A percentile compares a stretch with the other conserved stretches of the same genome.
These are phyloP conservation scores for Spodoptera frugiperda DNA, from an alignment of 1,140 invertebrate genomes.

Conservation along the genomic window DNA sequence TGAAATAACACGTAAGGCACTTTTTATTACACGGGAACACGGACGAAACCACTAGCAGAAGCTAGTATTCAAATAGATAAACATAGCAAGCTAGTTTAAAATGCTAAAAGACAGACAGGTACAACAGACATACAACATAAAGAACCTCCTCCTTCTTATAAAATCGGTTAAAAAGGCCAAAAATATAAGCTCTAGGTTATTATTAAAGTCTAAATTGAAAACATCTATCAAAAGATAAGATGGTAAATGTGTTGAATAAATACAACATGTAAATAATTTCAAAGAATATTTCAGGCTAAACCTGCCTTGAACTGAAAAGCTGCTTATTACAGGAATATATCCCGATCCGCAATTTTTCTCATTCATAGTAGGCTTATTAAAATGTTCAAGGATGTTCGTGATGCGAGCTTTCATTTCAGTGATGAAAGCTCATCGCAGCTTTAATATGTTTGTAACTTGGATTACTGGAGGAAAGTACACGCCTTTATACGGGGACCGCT, in stretches of 20 bases:
- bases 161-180: no score
- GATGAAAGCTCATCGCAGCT: neutral
- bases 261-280: neutral
- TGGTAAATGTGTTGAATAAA: neutral
- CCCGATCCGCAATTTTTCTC: neutral
- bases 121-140: no score
- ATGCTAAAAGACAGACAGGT: no score
- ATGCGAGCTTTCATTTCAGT: slow-evolving; percentile 17
- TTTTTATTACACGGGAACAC: no score
- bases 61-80: no score
- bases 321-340: neutral
- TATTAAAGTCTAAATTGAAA: neutral
- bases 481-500: no score
- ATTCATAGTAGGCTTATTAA: slow-evolving; percentile 19
- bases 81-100: no score
- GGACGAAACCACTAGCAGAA: no score
- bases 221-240: neutral
- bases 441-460: neutral
- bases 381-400: neutral
- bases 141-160: no score
- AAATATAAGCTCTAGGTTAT: neutral
- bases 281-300: neutral
- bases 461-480: neutral
- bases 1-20: no score
- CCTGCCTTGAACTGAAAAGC: neutral